phyloP scores from a whole-genome alignment of 2,888 invertebrate species.

The Crocallis elinguaria region DNA sequence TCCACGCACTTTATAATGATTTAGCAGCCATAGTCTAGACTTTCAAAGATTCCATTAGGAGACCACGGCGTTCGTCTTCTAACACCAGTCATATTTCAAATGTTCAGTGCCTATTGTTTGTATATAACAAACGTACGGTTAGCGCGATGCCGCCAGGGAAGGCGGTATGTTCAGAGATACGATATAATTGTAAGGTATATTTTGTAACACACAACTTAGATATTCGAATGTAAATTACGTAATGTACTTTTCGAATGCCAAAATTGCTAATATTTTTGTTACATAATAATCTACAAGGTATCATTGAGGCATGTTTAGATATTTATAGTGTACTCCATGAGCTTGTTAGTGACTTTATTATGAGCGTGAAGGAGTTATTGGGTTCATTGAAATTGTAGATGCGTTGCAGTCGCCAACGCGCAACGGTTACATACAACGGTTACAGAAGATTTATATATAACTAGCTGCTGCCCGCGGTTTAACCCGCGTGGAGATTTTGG shows the following conservation, averaged over 20 bases:
- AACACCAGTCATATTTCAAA: slow-evolving; percentile 59
- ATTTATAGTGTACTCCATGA: slow-evolving; percentile 58
- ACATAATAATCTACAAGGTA: slow-evolving; percentile 50
- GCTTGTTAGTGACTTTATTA: slow-evolving; percentile 62
- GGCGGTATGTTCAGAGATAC: slow-evolving; percentile 73
- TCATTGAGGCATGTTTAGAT: slow-evolving; percentile 51
- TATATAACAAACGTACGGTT: slow-evolving; percentile 60
- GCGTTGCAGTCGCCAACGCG: slow-evolving; percentile 19
- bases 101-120: slow-evolving; percentile 76
- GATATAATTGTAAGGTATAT: slow-evolving; percentile 72
- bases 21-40: slow-evolving; percentile 59
- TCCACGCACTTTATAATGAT: slow-evolving; percentile 64
- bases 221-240: slow-evolving; percentile 49
- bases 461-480: no score
- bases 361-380: slow-evolving; percentile 24
- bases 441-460: no score
- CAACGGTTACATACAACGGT: no score
- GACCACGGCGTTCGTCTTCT: slow-evolving; percentile 46
- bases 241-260: slow-evolving; percentile 58
- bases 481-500: no score
- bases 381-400: slow-evolving; percentile 27
- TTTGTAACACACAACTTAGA: slow-evolving; percentile 70
- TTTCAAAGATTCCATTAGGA: slow-evolving; percentile 40
- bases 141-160: slow-evolving; percentile 44
- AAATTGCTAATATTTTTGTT: slow-evolving; percentile 74